These are phyloP conservation scores for Mormyrops attenuatus DNA, from an alignment of 2,797 vertebrate genomes.

Conservation along the genomic window DNA sequence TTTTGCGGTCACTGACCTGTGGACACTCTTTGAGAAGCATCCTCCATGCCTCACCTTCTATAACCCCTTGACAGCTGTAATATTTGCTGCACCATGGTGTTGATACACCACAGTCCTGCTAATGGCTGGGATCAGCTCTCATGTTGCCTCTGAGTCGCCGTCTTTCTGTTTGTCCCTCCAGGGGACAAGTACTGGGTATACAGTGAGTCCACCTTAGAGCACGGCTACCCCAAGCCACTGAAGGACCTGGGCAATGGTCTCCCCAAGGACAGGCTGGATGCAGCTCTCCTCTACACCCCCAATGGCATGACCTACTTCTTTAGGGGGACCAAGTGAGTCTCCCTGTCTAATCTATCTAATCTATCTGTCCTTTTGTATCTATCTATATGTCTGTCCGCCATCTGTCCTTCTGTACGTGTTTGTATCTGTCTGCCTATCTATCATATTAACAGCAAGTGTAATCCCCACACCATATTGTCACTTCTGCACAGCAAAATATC, in stretches of 20 bases:
- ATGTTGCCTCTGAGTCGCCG: background rate
- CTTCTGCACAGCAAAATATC: background rate
- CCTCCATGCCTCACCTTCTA: background rate
- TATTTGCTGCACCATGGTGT: background rate
- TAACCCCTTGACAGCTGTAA: background rate
- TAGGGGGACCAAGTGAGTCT: constrained; percentile 76
- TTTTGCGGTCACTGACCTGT: background rate
- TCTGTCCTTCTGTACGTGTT: background rate
- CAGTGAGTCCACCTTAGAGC: constrained; percentile 75
- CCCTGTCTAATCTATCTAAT: background rate
- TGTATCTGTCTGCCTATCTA: background rate
- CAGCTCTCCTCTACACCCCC: constrained; percentile 79
- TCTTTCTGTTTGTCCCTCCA: constrained; percentile 33
- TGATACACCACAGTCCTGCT: background rate
- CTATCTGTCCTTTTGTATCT: background rate
- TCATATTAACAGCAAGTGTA: background rate
- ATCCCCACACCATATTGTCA: background rate
- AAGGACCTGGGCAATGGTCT: constrained; percentile 74
- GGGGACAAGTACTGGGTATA: constrained; percentile 85
- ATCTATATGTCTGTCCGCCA: background rate
- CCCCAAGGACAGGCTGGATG: constrained; percentile 77
- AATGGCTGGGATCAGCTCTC: background rate
- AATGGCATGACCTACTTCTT: constrained; percentile 89
- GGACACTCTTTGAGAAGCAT: background rate
- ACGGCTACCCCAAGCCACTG: constrained; percentile 76